Evolutionary conservation across 2,797 vertebrate species (phyloP).

Genomic region (Channallabes apus): DNA sequence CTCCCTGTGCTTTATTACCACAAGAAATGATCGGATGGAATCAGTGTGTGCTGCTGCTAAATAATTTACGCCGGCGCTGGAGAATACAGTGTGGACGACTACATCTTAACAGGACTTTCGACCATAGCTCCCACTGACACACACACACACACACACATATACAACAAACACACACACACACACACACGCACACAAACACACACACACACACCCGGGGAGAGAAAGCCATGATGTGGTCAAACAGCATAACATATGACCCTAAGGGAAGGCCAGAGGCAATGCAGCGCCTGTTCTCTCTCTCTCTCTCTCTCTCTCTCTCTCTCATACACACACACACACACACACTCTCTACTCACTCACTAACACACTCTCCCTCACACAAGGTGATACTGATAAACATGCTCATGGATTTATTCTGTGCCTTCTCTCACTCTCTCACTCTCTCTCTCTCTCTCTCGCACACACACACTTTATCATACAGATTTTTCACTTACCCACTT

Average conservation of each 20-base stretch:
- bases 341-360: not conserved
- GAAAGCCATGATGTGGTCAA: conserved; percentile 63
- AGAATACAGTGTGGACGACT: conserved; percentile 49
- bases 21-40: conserved; percentile 56
- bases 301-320: conserved; percentile 33
- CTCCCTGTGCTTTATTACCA: conserved; percentile 47
- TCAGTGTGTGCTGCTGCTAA: conserved; percentile 50
- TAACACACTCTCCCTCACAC: not conserved
- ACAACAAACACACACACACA: conserved; percentile 35
- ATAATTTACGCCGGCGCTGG: conserved; percentile 54
- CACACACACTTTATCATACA: not conserved
- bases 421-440: not conserved
- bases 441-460: not conserved
- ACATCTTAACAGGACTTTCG: conserved; percentile 41
- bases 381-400: conserved; percentile 9
- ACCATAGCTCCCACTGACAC: conserved; percentile 35
- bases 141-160: conserved; percentile 32
- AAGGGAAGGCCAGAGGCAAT: conserved; percentile 60
- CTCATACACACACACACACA: conserved; percentile 13
- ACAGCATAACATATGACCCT: conserved; percentile 65
- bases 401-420: conserved; percentile 15
- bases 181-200: conserved; percentile 26
- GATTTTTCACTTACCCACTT: conserved; percentile 34
- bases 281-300: conserved; percentile 45
- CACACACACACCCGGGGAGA: conserved; percentile 42